Percentiles rank a stretch among this genome's conserved stretches.
These are phyloP conservation scores for Todiramphus chloris DNA, from an alignment of 2,113 vertebrate species.

Conservation along the genomic window DNA sequence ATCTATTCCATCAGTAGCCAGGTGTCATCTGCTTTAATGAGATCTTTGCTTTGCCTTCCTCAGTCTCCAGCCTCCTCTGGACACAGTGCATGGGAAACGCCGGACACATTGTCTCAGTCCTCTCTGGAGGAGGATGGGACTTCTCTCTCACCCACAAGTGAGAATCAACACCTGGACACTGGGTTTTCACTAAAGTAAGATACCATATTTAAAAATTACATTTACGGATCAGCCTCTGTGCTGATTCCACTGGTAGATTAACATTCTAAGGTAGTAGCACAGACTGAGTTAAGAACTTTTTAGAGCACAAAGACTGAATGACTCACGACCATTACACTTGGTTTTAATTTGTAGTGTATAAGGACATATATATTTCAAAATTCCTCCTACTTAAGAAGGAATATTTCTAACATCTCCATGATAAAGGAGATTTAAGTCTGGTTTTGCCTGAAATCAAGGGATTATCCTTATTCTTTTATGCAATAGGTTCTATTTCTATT, in stretches of 20 bases:
- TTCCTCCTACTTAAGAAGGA: background rate
- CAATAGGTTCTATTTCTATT: background rate
- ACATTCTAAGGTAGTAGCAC: background rate
- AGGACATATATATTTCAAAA: rapidly evolving
- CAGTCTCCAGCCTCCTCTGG: constrained; percentile 45
- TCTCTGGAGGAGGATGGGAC: constrained; percentile 29
- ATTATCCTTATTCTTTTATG: background rate
- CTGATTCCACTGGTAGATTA: background rate
- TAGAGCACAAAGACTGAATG: background rate
- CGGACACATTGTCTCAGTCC: background rate
- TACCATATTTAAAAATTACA: background rate
- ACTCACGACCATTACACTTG: background rate
- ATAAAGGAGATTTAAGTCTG: background rate
- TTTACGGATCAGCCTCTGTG: background rate
- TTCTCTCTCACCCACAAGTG: background rate
- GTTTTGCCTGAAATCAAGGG: background rate
- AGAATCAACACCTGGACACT: constrained; percentile 65
- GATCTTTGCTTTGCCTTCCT: constrained; percentile 81
- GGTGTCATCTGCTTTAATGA: constrained; percentile 90
- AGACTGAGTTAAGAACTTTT: background rate
- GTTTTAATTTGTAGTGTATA: background rate
- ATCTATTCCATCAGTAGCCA: constrained; percentile 90
- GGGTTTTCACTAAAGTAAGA: constrained; percentile 93
- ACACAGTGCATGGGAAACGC: constrained; percentile 37
- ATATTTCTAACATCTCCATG: background rate